Conservation (phyloP, 2,888 invertebrate species). For the Cosmia trapezina region DNA sequence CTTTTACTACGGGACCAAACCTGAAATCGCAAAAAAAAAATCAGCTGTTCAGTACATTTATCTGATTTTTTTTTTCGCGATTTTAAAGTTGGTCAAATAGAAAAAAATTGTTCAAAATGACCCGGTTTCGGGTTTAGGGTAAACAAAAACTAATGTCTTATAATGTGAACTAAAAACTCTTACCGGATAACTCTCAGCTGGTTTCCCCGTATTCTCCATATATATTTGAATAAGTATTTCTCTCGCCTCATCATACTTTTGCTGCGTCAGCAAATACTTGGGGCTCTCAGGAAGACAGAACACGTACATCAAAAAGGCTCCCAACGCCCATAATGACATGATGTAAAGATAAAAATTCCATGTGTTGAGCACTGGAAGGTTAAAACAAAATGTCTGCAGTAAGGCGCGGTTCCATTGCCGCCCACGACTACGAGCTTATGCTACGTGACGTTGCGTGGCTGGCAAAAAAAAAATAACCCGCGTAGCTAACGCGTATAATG, state of each 20-base stretch:
- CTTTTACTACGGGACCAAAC: no score
- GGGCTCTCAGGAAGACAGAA: constrained; percentile 81
- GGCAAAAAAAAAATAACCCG: neutral
- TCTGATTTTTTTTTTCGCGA: no score
- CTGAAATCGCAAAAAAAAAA: no score
- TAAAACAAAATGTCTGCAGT: constrained; percentile 51
- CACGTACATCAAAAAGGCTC: constrained; percentile 73
- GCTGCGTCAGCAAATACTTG: constrained; percentile 79
- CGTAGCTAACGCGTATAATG: neutral
- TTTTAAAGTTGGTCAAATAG: no score
- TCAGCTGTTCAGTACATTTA: no score
- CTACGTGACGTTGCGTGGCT: neutral
- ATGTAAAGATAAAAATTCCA: constrained; percentile 84
- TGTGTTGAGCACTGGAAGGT: constrained; percentile 77
- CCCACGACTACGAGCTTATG: neutral
- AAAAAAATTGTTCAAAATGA: no score
- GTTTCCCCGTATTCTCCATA: constrained; percentile 77
- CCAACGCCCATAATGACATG: constrained; percentile 78
- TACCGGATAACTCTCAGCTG: constrained; percentile 80
- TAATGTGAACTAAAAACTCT: constrained; percentile 63
- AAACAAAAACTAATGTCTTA: no score
- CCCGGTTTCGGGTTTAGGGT: no score
- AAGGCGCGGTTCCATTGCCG: constrained; percentile 19
- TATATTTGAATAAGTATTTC: constrained; percentile 77
- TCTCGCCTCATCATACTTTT: constrained; percentile 79